A percentile compares a stretch with the other conserved stretches of the same genome.
These are phyloP conservation scores for Pocillopora verrucosa DNA, from an alignment of 64 coral and sea anemone species.

Conservation along the genomic window DNA sequence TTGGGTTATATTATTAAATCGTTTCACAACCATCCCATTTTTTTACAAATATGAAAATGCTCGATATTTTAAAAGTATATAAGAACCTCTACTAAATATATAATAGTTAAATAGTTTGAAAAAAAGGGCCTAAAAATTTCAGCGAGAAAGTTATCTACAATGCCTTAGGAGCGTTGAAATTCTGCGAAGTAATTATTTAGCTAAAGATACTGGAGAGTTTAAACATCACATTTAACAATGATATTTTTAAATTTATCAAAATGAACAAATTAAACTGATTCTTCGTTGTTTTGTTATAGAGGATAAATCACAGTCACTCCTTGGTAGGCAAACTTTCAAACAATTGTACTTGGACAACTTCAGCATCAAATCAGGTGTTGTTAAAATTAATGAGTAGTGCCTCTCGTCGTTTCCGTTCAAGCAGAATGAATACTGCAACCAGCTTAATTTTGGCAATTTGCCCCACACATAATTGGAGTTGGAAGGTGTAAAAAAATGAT, in stretches of 20 bases:
- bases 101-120: too few species aligned
- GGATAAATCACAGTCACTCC: not conserved
- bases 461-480: not conserved
- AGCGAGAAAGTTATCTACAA: not conserved
- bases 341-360: not conserved
- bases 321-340: not conserved
- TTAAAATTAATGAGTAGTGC: conserved; percentile 22
- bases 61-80: too few species aligned
- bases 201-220: not conserved
- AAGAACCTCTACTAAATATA: too few species aligned
- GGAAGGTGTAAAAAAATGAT: not conserved
- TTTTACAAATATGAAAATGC: too few species aligned
- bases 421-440: conserved; percentile 29
- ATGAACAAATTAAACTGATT: not conserved
- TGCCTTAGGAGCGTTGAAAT: not conserved
- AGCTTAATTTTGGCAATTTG: not conserved
- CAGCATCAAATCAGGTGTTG: not conserved
- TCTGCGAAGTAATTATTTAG: not conserved
- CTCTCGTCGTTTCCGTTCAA: not conserved
- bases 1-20: too few species aligned
- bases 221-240: not conserved
- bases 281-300: not conserved
- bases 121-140: not conserved
- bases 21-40: too few species aligned
- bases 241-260: not conserved